phyloP scores from a whole-genome alignment of 2,888 invertebrate species.

The Ceraclea dissimilis region DNA sequence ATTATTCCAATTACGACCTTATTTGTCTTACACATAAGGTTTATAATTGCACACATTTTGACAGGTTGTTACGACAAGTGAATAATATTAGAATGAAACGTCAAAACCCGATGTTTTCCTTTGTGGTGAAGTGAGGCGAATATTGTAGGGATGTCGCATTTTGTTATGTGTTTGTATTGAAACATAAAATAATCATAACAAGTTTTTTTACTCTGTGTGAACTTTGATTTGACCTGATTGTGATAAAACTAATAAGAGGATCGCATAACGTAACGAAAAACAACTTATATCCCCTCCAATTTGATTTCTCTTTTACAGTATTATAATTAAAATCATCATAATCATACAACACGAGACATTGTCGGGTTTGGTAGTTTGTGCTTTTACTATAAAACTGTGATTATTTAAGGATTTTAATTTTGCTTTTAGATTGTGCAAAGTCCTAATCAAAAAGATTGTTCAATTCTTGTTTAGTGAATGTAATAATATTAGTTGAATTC shows the following conservation, averaged over 20 bases:
- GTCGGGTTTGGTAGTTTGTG: too few species aligned
- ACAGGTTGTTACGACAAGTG: not conserved
- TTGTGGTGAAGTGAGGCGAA: too few species aligned
- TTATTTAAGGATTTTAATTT: too few species aligned
- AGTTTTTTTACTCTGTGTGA: conserved; percentile 19
- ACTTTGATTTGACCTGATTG: conserved; percentile 31
- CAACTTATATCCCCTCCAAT: conserved; percentile 17
- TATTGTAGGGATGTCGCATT: not conserved
- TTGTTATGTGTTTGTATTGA: not conserved
- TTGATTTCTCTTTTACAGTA: conserved; percentile 22
- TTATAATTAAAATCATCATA: not conserved
- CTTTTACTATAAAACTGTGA: too few species aligned
- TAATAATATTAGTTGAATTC: too few species aligned
- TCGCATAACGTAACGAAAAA: conserved; percentile 7
- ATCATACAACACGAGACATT: not conserved
- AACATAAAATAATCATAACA: not conserved
- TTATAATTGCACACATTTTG: not conserved
- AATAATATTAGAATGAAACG: conserved; percentile 4
- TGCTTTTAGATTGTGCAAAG: too few species aligned
- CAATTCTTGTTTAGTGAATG: too few species aligned
- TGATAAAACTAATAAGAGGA: conserved; percentile 13
- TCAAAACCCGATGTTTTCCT: conserved; percentile 14
- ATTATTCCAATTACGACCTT: not conserved
- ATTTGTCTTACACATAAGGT: not conserved
- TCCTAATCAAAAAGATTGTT: too few species aligned